Evolutionary conservation across 2,113 vertebrate genomes (phyloP), one percentile per base, ranked within the genome.

Genomic region (Artemisiospiza belli): DNA sequence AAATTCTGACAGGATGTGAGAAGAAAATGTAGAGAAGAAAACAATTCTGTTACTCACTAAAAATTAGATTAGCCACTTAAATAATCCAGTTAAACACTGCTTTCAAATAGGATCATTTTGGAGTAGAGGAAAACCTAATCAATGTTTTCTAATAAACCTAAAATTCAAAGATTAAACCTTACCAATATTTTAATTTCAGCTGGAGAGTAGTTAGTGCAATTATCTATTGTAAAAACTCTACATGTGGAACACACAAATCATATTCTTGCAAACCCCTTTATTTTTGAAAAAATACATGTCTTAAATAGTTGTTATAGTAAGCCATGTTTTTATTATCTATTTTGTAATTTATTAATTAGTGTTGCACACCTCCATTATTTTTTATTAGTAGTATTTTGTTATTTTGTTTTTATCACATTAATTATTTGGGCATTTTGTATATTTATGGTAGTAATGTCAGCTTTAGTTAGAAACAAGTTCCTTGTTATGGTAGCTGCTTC

Each of bases 251-350:
- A 24, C 31, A 25, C 74, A 61, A 66, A 46, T 30, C 3, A 24
- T 67, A 49, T 35, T 59, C 23, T 64, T 49, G 19, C 7, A 61
- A 61, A 12, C 7, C 21, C 4, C 16, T 52, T 47, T 67, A 23
- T 47, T 89, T 79, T 61, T 3, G 12, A 66, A 64, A 88, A 88
- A 79, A 57, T 37, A 11, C n/a, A 2, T 13, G 0, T 35, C 44
- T 61, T 61, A 78, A 66, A 5, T 55, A 64, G 52, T 54, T 79
- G 11, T 44, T 18, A 12, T 24, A 49, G 4, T 14, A 80, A 76
- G 8, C 5, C 31, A 64, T 0, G 1, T 2, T 2, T 39, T 76
- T 76, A 16, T 85, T 52, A 44, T 28, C 4, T 47, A 1, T 35
- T 82, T 55, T 41, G 15, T 43, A 68, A 28, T n/a, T 49, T 54